Evolutionary conservation across 2,888 invertebrate genomes (phyloP).

Genomic region (Netelia inedita): DNA sequence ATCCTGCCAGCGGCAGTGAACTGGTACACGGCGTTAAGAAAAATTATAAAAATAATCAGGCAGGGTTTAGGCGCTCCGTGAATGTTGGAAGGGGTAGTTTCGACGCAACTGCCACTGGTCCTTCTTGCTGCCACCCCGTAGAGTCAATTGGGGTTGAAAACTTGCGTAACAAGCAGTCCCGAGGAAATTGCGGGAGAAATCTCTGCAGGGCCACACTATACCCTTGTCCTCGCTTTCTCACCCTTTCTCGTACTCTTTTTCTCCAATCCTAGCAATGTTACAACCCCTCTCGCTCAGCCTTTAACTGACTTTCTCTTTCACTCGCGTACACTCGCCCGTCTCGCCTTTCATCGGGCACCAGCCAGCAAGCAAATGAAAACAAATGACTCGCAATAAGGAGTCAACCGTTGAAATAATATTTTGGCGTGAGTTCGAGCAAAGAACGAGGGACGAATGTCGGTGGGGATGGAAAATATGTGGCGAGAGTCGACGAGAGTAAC

Average conservation of each 20-base stretch:
- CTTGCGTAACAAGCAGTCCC: slow-evolving; percentile 82
- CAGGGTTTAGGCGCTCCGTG: slow-evolving; percentile 71
- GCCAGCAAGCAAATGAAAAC: slow-evolving; percentile 76
- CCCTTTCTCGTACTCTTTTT: slow-evolving; percentile 48
- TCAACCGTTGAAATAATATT: slow-evolving; percentile 73
- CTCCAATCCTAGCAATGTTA: slow-evolving; percentile 45
- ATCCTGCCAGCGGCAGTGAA: slow-evolving; percentile 54
- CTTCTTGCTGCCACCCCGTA: slow-evolving; percentile 47
- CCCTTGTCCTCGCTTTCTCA: slow-evolving; percentile 49
- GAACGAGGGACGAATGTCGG: slow-evolving; percentile 40
- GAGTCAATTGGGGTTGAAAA: slow-evolving; percentile 83
- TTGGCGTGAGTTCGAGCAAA: slow-evolving; percentile 42
- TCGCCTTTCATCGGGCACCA: slow-evolving; percentile 64
- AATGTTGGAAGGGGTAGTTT: slow-evolving; percentile 68
- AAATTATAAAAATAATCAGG: slow-evolving; percentile 83
- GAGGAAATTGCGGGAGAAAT: slow-evolving; percentile 80
- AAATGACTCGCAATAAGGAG: slow-evolving; percentile 76
- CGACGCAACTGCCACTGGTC: not conserved
- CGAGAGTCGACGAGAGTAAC: slow-evolving; percentile 32
- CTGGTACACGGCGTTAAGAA: slow-evolving; percentile 76
- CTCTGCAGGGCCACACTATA: slow-evolving; percentile 68
- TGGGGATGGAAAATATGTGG: slow-evolving; percentile 44
- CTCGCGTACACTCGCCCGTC: slow-evolving; percentile 24
- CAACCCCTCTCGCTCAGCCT: slow-evolving; percentile 44
- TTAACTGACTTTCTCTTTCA: slow-evolving; percentile 25